Evolutionary conservation across 2,113 vertebrate genomes (phyloP).

Genomic region (Poecile atricapillus): DNA sequence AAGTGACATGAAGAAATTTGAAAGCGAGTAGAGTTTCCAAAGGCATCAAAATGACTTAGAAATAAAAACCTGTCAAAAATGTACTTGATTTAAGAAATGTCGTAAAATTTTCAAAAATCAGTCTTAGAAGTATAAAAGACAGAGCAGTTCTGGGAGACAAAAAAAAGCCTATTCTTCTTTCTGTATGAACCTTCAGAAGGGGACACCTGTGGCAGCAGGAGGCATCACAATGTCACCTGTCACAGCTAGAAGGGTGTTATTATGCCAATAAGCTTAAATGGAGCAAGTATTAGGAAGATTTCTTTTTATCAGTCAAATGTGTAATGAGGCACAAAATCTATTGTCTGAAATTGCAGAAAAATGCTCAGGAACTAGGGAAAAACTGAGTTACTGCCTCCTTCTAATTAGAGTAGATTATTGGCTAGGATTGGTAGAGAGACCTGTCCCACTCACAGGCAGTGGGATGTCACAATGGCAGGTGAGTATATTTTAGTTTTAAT

Average conservation of each 20-base stretch:
- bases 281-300: neutral
- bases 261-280: neutral
- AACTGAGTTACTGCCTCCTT: neutral
- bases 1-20: neutral
- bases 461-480: neutral
- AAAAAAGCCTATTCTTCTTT: neutral
- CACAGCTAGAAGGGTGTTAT: neutral
- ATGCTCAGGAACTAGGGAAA: neutral
- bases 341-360: neutral
- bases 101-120: neutral
- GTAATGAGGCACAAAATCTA: neutral
- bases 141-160: neutral
- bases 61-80: conserved; percentile 29
- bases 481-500: neutral
- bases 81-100: neutral
- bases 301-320: neutral
- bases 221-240: neutral
- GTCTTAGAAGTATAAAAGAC: neutral
- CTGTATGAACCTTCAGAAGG: neutral
- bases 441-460: neutral
- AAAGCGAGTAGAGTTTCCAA: neutral
- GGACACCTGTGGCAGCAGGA: neutral
- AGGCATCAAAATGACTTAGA: neutral
- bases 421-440: neutral
- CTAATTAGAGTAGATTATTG: neutral